Evolutionary conservation across 2,113 vertebrate species (phyloP).

Genomic region (Tapirus terrestris): DNA sequence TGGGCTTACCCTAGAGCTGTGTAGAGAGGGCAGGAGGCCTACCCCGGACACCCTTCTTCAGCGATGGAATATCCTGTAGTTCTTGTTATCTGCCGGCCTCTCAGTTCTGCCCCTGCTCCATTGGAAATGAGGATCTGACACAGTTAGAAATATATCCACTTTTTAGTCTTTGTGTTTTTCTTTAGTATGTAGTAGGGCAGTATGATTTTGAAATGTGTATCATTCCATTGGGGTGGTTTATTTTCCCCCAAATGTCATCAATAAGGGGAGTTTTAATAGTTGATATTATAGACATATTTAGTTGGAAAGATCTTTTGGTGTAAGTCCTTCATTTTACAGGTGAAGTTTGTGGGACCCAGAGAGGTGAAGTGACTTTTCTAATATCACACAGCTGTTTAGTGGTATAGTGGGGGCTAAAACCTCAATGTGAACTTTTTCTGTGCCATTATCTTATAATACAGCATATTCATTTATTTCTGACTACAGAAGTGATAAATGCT

Average conservation of each 20-base stretch:
- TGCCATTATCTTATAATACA: background rate
- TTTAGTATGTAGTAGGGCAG: background rate
- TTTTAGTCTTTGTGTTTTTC: background rate
- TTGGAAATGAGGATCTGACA: background rate
- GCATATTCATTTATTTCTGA: conserved; percentile 14
- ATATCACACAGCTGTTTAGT: background rate
- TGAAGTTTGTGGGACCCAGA: background rate
- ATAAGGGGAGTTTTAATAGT: background rate
- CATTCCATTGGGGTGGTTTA: background rate
- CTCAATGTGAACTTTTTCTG: background rate
- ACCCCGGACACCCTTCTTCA: background rate
- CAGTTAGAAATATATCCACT: background rate
- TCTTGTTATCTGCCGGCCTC: background rate
- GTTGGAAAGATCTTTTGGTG: background rate
- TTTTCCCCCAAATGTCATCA: background rate
- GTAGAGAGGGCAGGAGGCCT: background rate
- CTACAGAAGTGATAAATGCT: background rate
- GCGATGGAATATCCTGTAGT: background rate
- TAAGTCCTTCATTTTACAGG: background rate
- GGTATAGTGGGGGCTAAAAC: background rate
- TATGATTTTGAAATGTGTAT: conserved; percentile 16
- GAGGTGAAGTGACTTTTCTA: background rate
- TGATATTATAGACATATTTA: background rate
- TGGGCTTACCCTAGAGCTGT: background rate
- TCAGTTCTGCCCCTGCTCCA: background rate